phyloP scores from a whole-genome alignment of 1,140 invertebrate genomes.

The Nymphalis io region DNA sequence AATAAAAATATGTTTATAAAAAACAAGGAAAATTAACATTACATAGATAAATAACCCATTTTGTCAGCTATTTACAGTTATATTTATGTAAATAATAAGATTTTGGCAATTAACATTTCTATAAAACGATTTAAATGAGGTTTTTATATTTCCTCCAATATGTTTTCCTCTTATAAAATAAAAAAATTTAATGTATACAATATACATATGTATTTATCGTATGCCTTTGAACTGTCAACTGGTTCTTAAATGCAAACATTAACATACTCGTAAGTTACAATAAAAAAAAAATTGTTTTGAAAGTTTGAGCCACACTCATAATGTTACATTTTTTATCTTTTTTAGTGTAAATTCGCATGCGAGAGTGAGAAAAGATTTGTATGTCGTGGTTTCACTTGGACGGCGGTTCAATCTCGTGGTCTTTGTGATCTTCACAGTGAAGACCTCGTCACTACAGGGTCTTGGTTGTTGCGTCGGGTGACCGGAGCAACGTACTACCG shows the following conservation, averaged over 20 bases:
- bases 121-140: too few species aligned
- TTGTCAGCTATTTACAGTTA: too few species aligned
- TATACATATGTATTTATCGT: too few species aligned
- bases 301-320: conserved; percentile 1
- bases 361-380: conserved; percentile 68
- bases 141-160: not conserved
- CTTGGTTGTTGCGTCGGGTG: conserved; percentile 67
- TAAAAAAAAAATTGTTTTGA: not conserved
- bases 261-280: too few species aligned
- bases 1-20: too few species aligned
- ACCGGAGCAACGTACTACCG: conserved; percentile 68
- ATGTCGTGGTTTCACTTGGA: conserved; percentile 75
- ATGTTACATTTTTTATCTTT: conserved; percentile 12
- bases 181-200: too few species aligned
- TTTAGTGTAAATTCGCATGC: conserved; percentile 72
- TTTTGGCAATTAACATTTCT: too few species aligned
- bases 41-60: too few species aligned
- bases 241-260: too few species aligned
- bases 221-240: too few species aligned
- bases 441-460: conserved; percentile 72
- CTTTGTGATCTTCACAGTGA: conserved; percentile 76
- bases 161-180: not conserved
- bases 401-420: conserved; percentile 38
- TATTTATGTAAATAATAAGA: too few species aligned
- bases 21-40: too few species aligned